These are phyloP conservation scores for Drosophila anceps DNA, from an alignment of 2,888 invertebrate species.

Conservation along the genomic window DNA sequence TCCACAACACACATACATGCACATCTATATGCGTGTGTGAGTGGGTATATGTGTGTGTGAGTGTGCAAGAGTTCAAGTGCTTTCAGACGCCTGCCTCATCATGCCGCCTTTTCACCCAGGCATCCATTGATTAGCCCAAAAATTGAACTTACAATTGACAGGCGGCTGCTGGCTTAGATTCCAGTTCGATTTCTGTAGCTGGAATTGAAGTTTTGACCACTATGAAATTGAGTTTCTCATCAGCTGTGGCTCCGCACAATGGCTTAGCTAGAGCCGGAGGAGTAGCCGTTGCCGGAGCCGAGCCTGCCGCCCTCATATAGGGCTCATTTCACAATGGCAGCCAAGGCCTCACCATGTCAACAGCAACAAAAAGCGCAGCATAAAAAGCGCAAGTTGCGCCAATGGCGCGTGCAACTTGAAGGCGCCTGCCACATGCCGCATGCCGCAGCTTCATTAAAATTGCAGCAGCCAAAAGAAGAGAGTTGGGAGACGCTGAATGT, in stretches of 20 bases:
- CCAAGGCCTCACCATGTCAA: conserved; percentile 47
- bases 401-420: conserved; percentile 77
- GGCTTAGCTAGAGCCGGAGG: not conserved
- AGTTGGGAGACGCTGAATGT: conserved; percentile 31
- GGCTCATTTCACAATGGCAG: conserved; percentile 39
- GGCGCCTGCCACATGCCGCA: conserved; percentile 73
- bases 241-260: conserved; percentile 14
- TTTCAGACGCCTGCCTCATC: not conserved
- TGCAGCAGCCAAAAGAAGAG: conserved; percentile 55
- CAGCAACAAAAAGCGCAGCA: conserved; percentile 39
- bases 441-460: conserved; percentile 81
- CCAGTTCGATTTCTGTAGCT: conserved; percentile 1
- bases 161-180: conserved; percentile 23
- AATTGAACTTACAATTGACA: conserved; percentile 68
- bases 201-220: conserved; percentile 62
- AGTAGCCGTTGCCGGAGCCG: not conserved
- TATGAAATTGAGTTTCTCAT: conserved; percentile 63
- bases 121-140: conserved; percentile 65
- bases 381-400: conserved; percentile 78
- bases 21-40: not conserved
- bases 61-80: conserved; percentile 5
- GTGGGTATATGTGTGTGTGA: not conserved
- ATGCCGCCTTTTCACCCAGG: not conserved
- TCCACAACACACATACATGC: conserved; percentile 8
- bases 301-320: conserved; percentile 11